Conservation (phyloP, 2,888 invertebrate genomes). For the Corbicula japonica region DNA sequence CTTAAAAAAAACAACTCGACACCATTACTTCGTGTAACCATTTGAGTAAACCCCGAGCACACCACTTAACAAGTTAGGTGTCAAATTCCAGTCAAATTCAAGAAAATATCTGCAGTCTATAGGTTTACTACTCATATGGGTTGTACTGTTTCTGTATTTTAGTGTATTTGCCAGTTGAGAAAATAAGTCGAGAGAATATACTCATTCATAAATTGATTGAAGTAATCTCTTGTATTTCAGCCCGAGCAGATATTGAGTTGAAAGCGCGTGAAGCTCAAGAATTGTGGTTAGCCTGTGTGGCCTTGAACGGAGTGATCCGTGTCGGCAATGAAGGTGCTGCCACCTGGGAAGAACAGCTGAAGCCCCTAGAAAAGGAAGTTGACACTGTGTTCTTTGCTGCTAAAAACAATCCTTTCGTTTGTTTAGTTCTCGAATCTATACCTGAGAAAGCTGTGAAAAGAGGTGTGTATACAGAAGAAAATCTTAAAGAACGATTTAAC, state of each 20-base stretch:
- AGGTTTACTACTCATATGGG: too few species aligned
- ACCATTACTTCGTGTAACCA: too few species aligned
- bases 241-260: constrained; percentile 86
- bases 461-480: constrained; percentile 96
- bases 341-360: constrained; percentile 76
- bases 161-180: too few species aligned
- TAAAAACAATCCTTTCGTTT: constrained; percentile 91
- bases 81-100: too few species aligned
- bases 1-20: too few species aligned
- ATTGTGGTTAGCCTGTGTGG: constrained; percentile 97
- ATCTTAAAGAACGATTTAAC: constrained; percentile 93
- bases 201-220: too few species aligned
- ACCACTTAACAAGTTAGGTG: too few species aligned
- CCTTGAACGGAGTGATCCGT: constrained; percentile 92
- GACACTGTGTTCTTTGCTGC: constrained; percentile 80
- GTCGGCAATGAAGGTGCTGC: constrained; percentile 87
- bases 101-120: too few species aligned
- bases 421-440: constrained; percentile 92
- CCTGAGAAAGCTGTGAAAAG: constrained; percentile 92
- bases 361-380: constrained; percentile 81
- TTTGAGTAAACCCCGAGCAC: too few species aligned
- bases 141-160: too few species aligned
- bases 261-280: constrained; percentile 90
- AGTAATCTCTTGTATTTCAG: too few species aligned
- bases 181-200: too few species aligned